Conservation (phyloP, 2,113 vertebrate genomes). For the Ceyx melanurus region DNA sequence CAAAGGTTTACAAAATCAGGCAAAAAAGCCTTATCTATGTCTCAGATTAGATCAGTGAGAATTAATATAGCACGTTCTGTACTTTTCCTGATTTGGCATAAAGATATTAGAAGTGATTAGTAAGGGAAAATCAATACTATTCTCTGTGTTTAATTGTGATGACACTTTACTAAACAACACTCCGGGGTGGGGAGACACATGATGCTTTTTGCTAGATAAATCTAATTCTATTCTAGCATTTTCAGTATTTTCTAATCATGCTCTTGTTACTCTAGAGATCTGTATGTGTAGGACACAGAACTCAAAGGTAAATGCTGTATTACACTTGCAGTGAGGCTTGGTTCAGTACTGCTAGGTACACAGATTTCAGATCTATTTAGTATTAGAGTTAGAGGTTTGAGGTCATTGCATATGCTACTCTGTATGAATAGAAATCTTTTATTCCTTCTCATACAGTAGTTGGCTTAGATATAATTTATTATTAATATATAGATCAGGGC, state of each 20-base stretch:
- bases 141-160: neutral
- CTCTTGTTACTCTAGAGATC: neutral
- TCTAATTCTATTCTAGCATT: neutral
- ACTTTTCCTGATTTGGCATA: conserved; percentile 11
- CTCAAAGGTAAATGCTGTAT: neutral
- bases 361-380: neutral
- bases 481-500: neutral
- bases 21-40: conserved; percentile 13
- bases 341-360: neutral
- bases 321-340: neutral
- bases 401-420: neutral
- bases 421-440: neutral
- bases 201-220: neutral
- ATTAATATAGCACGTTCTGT: neutral
- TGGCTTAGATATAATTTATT: neutral
- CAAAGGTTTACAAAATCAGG: conserved; percentile 41
- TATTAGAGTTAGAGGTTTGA: neutral
- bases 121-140: neutral
- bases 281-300: neutral
- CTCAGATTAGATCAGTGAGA: neutral
- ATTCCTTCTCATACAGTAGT: neutral
- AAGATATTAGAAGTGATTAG: conserved; percentile 12
- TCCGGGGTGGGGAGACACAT: neutral
- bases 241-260: neutral
- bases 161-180: neutral